A percentile compares a stretch with the other conserved stretches of the same genome.
These are phyloP conservation scores for Ochropleura plecta DNA, from an alignment of 2,888 invertebrate genomes.

Conservation along the genomic window DNA sequence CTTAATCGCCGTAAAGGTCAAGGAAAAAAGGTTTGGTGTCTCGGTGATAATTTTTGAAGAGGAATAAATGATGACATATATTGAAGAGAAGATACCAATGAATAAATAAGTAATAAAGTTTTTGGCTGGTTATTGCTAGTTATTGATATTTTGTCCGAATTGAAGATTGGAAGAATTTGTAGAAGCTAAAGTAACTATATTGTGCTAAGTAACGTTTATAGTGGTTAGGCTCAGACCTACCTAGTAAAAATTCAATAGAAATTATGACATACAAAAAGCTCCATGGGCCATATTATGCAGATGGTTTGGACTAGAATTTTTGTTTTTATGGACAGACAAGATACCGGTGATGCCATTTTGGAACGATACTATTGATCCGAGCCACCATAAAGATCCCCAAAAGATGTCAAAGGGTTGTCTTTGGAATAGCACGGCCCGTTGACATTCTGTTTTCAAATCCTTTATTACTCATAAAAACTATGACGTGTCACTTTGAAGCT, in stretches of 20 bases:
- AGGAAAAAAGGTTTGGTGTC: conserved; percentile 33
- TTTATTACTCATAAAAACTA: conserved; percentile 47
- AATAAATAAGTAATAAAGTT: not conserved
- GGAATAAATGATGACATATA: conserved; percentile 21
- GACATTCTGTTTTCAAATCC: conserved; percentile 18
- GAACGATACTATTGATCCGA: not conserved
- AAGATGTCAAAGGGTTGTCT: conserved; percentile 18
- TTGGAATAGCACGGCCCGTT: not conserved
- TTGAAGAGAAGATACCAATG: conserved; percentile 1
- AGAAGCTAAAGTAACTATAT: too few relatives aligned
- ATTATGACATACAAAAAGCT: not conserved
- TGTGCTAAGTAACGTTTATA: too few relatives aligned
- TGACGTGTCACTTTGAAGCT: conserved; percentile 48
- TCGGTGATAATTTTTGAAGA: conserved; percentile 27
- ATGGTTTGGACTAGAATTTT: not conserved
- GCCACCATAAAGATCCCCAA: not conserved
- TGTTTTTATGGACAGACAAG: not conserved
- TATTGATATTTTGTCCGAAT: too few relatives aligned
- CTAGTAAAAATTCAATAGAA: not conserved
- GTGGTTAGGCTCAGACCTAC: not conserved
- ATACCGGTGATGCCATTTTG: not conserved
- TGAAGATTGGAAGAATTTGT: too few relatives aligned
- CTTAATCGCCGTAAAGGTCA: conserved; percentile 52
- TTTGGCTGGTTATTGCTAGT: too few relatives aligned
- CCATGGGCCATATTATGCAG: not conserved